Evolutionary conservation across 1,140 invertebrate genomes (phyloP), one percentile per base, ranked within the genome.

Genomic region (Leptopilina clavipes): DNA sequence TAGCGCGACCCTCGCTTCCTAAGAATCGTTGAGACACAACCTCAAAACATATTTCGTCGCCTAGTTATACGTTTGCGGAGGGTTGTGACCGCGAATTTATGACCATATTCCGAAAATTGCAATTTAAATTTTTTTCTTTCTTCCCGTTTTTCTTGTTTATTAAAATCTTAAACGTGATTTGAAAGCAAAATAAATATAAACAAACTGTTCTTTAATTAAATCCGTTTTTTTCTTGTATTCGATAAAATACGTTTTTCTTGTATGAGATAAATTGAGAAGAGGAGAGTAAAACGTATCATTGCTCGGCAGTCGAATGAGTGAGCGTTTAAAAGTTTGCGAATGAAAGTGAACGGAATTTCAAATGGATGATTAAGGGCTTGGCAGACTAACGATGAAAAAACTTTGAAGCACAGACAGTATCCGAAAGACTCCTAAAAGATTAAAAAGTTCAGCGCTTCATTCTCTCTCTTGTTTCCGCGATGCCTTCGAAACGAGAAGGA

Each of bases 381-480:
- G 76, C 72, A 73, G 77, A 81, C 81, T 77, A 84, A 74, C 79
- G 77, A 74, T 70, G 78, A 78, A 81, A 52, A 83, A 83, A 83
- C 71, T 83, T 83, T 78, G 56, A 75, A 71, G 73, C 77, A 37
- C 18, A 72, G 77, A 75, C 77, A 76, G 73, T 52, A 79, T 56
- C 75, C 76, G 72, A 74, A 31, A 79, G 79, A 78, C 79, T 77
- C 76, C 81, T 79, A 76, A 83, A 82, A 84, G 84, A 89, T 87
- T 84, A 86, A 84, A 86, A 86, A 87, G 85, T 86, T 84, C 48
- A 31, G 78, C 84, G 80, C 77, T 82, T 79, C 79, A 37, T 79
- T 76, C 72, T 79, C 25, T 65, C 37, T 40, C 59, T 65, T 65
- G 59, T 65, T 65, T 77, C 75, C 74, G 72, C 74, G 72, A 74